Base-by-base conservation (phyloP, 2,797 vertebrate species). In the Silurus lanzhouensis region DNA sequence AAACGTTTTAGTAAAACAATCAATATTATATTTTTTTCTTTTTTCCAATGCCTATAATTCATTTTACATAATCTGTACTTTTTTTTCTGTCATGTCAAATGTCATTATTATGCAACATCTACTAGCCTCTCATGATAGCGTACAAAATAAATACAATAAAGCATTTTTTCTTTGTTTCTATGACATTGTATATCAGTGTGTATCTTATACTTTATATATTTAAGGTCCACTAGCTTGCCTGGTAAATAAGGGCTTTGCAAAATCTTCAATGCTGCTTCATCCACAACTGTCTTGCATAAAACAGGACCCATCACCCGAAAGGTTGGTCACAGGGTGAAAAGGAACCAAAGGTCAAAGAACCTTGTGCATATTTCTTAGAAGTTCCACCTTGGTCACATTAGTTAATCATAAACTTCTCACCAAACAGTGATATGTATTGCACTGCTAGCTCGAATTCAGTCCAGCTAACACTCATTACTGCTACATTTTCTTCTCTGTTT, bases 381-480 rank as follows among this genome's bases (percentile, higher is more conserved):
- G 22, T 27, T 66, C 44, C 19, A 81, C 44, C 4, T 19, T 52
- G 78, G 44, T 48, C 44, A 1, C 8, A 25, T 25, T 5, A 25
- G 77, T 80, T 80, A 80, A 80, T 79, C 38, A 80, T 63, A 80
- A 80, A 64, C 77, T 6, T 48, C 14, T 48, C n/a, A 10, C 57
- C 57, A 3, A 31, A 60, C 17, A 77, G 27, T 61, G 0, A 38
- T 1, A 61, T 61, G 19, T 6, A 79, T 46, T 61, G 58, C 25
- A 74, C 44, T 17, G 25, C 4, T 38, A 48, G 22, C 27, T 64
- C 52, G 12, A 81, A 31, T n/a, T 27, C 44, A 38, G 19, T 76
- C 14, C 58, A 74, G 6, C 17, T 61, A 19, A n/a, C 8, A 57
- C 6, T 77, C 71, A 17, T 46, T 19, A 25, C 58, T 64, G 9